These are phyloP conservation scores for Apeira syringaria DNA, from an alignment of 2,888 invertebrate species.

Conservation along the genomic window DNA sequence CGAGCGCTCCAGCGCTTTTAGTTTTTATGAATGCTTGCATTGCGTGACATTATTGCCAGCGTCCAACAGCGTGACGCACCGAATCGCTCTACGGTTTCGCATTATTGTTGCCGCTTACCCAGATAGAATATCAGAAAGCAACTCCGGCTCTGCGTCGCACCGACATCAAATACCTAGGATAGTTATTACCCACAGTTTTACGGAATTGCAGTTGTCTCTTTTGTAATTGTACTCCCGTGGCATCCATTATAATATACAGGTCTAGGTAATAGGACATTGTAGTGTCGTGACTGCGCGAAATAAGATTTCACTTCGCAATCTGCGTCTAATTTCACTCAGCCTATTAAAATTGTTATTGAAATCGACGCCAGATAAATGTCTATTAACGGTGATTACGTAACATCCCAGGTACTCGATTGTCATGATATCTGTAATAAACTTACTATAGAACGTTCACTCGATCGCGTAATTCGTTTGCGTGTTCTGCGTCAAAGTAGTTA, in stretches of 20 bases:
- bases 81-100: conserved; percentile 39
- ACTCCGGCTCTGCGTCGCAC: conserved; percentile 31
- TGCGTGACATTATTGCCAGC: conserved; percentile 39
- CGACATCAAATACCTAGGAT: conserved; percentile 42
- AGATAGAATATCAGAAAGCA: conserved; percentile 49
- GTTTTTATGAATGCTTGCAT: conserved; percentile 21
- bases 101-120: conserved; percentile 40
- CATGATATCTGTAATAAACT: conserved; percentile 58
- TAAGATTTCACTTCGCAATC: conserved; percentile 52
- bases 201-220: conserved; percentile 46
- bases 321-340: conserved; percentile 43
- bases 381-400: conserved; percentile 53
- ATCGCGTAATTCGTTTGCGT: conserved; percentile 61
- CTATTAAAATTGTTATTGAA: conserved; percentile 45
- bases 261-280: conserved; percentile 56
- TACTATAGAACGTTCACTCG: conserved; percentile 57
- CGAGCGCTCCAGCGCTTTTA: conserved; percentile 12
- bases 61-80: conserved; percentile 41
- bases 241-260: conserved; percentile 41
- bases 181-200: conserved; percentile 49
- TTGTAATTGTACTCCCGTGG: conserved; percentile 53
- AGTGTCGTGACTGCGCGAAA: conserved; percentile 65
- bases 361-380: conserved; percentile 43
- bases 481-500: conserved; percentile 48
- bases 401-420: conserved; percentile 46